A percentile compares a stretch with the other conserved stretches of the same genome.
These are phyloP conservation scores for Onthophagus taurus DNA, from an alignment of 1,140 invertebrate species.

Conservation along the genomic window DNA sequence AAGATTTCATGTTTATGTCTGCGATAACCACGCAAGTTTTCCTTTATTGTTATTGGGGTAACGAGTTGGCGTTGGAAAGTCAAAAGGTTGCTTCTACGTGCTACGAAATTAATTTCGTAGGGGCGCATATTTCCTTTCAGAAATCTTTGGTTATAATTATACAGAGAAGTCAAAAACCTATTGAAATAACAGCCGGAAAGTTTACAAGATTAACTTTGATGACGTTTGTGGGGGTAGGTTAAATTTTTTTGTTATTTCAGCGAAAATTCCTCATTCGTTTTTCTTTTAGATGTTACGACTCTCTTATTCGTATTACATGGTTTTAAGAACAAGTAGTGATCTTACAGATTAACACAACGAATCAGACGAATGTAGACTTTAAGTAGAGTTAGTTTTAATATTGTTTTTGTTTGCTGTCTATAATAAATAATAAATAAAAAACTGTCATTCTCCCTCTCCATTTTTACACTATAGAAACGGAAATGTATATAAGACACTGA, in stretches of 20 bases:
- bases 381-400: no score
- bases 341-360: no score
- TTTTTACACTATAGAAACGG: no score
- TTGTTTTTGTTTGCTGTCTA: no score
- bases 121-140: constrained; percentile 1
- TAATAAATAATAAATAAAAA: no score
- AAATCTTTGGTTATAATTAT: constrained; percentile 11
- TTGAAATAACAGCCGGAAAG: constrained; percentile 13
- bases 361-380: no score
- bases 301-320: constrained; percentile 7
- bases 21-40: constrained; percentile 5
- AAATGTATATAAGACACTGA: no score
- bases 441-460: no score
- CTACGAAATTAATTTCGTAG: constrained; percentile 11
- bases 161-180: constrained; percentile 10
- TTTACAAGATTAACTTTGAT: constrained; percentile 9
- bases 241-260: neutral
- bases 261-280: neutral
- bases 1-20: neutral
- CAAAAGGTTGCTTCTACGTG: constrained; percentile 6
- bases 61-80: constrained; percentile 11
- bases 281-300: neutral
- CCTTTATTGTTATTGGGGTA: constrained; percentile 11
- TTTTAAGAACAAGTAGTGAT: neutral
- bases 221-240: constrained; percentile 10